phyloP scores from a whole-genome alignment of 2,888 invertebrate genomes.

The Ormia ochracea region DNA sequence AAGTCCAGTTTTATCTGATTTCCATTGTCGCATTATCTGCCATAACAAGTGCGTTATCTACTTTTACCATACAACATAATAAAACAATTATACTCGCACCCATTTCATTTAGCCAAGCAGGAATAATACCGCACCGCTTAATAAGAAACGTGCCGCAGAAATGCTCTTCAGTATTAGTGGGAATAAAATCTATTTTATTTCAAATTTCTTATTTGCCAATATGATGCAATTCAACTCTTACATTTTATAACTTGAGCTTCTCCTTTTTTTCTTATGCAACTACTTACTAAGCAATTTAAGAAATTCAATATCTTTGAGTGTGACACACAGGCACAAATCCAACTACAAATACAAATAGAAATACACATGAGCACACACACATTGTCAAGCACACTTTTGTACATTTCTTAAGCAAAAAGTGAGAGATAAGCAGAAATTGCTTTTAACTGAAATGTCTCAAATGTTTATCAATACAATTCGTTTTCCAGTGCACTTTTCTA shows the following conservation, averaged over 20 bases:
- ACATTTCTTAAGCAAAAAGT: constrained; percentile 53
- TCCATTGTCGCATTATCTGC: no score
- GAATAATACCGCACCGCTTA: not conserved
- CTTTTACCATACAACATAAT: no score
- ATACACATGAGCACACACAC: not conserved
- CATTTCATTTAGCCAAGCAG: not conserved
- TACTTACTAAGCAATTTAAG: constrained; percentile 48
- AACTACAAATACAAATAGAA: not conserved
- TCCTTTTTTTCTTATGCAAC: not conserved
- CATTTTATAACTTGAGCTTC: not conserved
- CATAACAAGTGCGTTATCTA: no score
- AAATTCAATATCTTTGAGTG: constrained; percentile 40
- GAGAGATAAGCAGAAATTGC: constrained; percentile 61
- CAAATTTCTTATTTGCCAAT: constrained; percentile 23
- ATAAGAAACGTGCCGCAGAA: constrained; percentile 44
- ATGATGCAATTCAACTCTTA: constrained; percentile 30
- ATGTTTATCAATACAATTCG: constrained; percentile 52
- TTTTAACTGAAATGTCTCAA: constrained; percentile 53
- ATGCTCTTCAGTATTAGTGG: constrained; percentile 30
- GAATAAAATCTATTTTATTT: constrained; percentile 51
- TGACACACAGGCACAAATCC: no score
- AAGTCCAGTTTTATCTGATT: no score
- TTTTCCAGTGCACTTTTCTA: constrained; percentile 30
- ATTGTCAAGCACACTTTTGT: not conserved
- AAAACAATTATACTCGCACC: no score